Base-by-base conservation (phyloP, 2,888 invertebrate genomes). In the Eumerus sabulonum region DNA sequence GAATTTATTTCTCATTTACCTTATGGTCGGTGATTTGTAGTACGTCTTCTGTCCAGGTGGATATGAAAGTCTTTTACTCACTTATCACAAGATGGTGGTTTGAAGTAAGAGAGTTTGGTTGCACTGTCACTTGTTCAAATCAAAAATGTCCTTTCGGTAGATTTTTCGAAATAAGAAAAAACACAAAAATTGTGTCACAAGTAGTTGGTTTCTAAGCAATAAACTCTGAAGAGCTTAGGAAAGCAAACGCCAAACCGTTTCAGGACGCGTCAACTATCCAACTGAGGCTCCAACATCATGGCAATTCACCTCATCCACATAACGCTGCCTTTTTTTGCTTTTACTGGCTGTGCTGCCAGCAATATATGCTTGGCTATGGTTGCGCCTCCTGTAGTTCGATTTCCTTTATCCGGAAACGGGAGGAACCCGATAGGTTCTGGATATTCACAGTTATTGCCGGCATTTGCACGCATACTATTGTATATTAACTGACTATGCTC, bases 251-350 rank as follows among this genome's bases (percentile, higher is more conserved):
- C 85, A 86, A 87, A 88, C 89, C 87, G 88, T 85, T 86, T 87
- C 85, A 84, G 87, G 85, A 85, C 87, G 86, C 87, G 87, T 87
- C 87, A 88, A 87, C 86, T 85, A 86, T 84, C 86, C 86, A 87
- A 89, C 89, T 89, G 87, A 88, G 83, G 77, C 74, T 82, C 67
- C 47, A 72, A 82, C 71, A 81, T 82, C 77, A 60, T 82, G 64
- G 82, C 76, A 81, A 81, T 82, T 81, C 82, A 82, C 82, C 83
- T 83, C 83, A 81, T 83, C 82, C 82, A 27, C 7, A 7, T 27
- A 27, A 7, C 7, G 27, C 7, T 27, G 2, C 3, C 3, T 27
- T 27, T 27, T 27, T 7, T 27, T 27, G n/a, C n/a, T 27, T 27
- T 27, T 27, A 7, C 27, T 27, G n/a, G n/a, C n/a, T n/a, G n/a